phyloP scores from a whole-genome alignment of 2,113 vertebrate species.

The Sylvia atricapilla region DNA sequence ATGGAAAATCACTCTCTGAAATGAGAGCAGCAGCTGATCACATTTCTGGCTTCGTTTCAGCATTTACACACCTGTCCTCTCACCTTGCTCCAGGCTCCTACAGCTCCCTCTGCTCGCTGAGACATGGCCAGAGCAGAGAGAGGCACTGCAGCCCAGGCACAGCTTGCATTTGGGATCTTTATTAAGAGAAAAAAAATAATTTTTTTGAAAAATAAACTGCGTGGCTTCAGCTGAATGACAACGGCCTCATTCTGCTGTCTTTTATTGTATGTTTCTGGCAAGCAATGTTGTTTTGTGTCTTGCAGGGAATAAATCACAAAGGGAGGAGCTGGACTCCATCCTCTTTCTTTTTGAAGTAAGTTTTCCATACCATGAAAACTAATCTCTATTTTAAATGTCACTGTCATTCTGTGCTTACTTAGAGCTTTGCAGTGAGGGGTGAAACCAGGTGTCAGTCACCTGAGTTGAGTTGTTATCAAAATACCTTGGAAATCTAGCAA shows the following conservation, averaged over 20 bases:
- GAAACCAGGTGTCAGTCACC: neutral
- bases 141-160: neutral
- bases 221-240: neutral
- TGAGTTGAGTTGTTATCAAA: neutral
- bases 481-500: neutral
- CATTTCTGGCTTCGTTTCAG: neutral
- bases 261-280: rapidly evolving
- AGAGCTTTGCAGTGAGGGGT: neutral
- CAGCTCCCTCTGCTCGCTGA: neutral
- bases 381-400: neutral
- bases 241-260: rapidly evolving
- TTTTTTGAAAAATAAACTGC: neutral
- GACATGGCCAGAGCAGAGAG: neutral
- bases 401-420: neutral
- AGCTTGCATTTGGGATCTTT: neutral
- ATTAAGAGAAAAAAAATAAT: neutral
- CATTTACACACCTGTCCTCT: rapidly evolving
- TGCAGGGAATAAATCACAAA: conserved; percentile 97
- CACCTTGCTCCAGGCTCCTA: neutral
- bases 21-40: neutral
- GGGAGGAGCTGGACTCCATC: conserved; percentile 99
- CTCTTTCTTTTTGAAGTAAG: conserved; percentile 99
- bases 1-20: neutral
- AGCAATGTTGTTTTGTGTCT: conserved; percentile 37
- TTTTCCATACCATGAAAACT: neutral